Evolutionary conservation across 2,113 vertebrate species (phyloP).

Genomic region (Barnardius zonarius): DNA sequence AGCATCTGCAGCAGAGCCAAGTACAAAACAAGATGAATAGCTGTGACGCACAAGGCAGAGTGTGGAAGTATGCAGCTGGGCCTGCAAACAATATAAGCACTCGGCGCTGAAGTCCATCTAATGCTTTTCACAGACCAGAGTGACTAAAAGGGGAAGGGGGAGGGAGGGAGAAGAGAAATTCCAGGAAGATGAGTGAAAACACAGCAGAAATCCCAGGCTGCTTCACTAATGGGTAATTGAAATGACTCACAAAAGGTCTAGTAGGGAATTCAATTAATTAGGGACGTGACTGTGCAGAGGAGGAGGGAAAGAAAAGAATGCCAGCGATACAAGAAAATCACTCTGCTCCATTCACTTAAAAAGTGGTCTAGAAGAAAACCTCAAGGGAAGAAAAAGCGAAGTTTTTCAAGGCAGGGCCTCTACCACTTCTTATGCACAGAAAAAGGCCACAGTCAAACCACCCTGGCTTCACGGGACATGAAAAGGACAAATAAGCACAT

Average conservation of each 20-base stretch:
- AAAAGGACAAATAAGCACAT: not conserved
- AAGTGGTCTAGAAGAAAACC: slow-evolving; percentile 43
- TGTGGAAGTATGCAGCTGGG: slow-evolving; percentile 68
- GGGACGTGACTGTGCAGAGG: slow-evolving; percentile 51
- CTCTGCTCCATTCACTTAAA: slow-evolving; percentile 27
- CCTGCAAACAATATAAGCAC: slow-evolving; percentile 72
- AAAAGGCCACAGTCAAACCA: not conserved
- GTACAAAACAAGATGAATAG: slow-evolving; percentile 79
- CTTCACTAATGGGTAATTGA: slow-evolving; percentile 72
- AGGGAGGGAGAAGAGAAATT: slow-evolving; percentile 62
- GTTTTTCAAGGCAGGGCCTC: not conserved
- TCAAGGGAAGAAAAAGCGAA: not conserved
- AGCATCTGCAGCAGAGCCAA: slow-evolving; percentile 75
- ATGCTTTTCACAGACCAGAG: slow-evolving; percentile 71
- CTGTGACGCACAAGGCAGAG: slow-evolving; percentile 69
- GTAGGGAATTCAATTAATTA: slow-evolving; percentile 75
- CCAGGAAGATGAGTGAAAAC: slow-evolving; percentile 71
- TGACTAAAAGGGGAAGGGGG: slow-evolving; percentile 58
- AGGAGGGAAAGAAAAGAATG: slow-evolving; percentile 65
- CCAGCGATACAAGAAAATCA: slow-evolving; percentile 33
- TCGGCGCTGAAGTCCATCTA: slow-evolving; percentile 55
- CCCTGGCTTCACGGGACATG: not conserved
- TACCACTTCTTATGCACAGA: not conserved
- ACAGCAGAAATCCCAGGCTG: slow-evolving; percentile 68
- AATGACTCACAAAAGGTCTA: slow-evolving; percentile 72